These are phyloP conservation scores for Leucophenga montana DNA, from an alignment of 2,888 invertebrate genomes.

Conservation along the genomic window DNA sequence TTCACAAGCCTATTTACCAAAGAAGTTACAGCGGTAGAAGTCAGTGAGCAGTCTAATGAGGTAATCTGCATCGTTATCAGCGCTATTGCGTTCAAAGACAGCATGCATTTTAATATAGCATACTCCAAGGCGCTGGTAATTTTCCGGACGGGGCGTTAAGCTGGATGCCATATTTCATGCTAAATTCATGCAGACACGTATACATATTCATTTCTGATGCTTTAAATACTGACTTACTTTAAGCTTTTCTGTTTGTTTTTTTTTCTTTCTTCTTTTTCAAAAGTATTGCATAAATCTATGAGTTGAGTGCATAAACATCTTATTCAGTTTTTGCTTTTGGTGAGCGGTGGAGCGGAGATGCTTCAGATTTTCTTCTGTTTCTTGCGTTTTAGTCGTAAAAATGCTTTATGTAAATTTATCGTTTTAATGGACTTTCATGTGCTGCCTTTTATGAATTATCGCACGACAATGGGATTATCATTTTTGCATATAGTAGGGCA, in stretches of 20 bases:
- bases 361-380: slow-evolving; percentile 46
- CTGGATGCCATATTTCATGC: slow-evolving; percentile 38
- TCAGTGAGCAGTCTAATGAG: slow-evolving; percentile 62
- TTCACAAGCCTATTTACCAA: too few species aligned
- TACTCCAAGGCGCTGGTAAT: background rate
- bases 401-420: slow-evolving; percentile 50
- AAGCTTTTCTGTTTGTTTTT: slow-evolving; percentile 39
- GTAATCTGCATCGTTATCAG: slow-evolving; percentile 56
- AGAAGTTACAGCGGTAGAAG: background rate
- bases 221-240: slow-evolving; percentile 35
- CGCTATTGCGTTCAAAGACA: slow-evolving; percentile 30
- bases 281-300: slow-evolving; percentile 60
- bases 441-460: slow-evolving; percentile 68
- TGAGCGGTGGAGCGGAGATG: too few species aligned
- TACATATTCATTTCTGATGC: slow-evolving; percentile 47
- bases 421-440: slow-evolving; percentile 12
- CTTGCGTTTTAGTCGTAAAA: background rate
- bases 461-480: slow-evolving; percentile 73
- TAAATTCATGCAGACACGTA: slow-evolving; percentile 19
- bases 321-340: background rate
- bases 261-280: slow-evolving; percentile 28
- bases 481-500: slow-evolving; percentile 62
- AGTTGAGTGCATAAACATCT: slow-evolving; percentile 40
- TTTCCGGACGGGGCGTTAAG: slow-evolving; percentile 9
- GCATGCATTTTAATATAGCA: slow-evolving; percentile 28